Evolutionary conservation across 2,888 invertebrate genomes (phyloP).

Genomic region (Amphipyra berbera): DNA sequence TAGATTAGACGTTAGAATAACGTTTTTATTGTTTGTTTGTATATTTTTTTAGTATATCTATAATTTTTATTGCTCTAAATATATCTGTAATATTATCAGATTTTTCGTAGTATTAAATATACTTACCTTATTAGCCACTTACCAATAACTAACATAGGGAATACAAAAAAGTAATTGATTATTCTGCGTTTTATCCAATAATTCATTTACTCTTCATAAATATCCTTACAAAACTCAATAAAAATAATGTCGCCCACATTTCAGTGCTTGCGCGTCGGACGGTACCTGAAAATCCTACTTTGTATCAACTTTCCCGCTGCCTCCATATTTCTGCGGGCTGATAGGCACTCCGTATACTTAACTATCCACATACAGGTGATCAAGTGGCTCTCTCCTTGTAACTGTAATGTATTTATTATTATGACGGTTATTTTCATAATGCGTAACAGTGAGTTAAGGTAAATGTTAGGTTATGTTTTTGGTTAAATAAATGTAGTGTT

Average conservation of each 20-base stretch:
- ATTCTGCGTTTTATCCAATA: background rate
- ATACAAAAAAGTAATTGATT: background rate
- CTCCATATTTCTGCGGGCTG: slow-evolving; percentile 84
- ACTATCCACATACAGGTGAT: slow-evolving; percentile 75
- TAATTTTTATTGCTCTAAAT: background rate
- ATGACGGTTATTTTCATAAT: slow-evolving; percentile 19
- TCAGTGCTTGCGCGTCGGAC: slow-evolving; percentile 66
- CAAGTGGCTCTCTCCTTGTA: slow-evolving; percentile 62
- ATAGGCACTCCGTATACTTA: slow-evolving; percentile 75
- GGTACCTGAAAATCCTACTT: slow-evolving; percentile 86
- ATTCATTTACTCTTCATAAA: background rate
- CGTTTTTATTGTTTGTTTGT: slow-evolving; percentile 28
- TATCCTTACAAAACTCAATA: background rate
- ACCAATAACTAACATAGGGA: background rate
- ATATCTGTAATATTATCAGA: background rate
- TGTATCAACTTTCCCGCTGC: slow-evolving; percentile 85
- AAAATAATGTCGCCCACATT: slow-evolving; percentile 24
- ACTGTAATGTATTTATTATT: slow-evolving; percentile 39
- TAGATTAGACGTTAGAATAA: slow-evolving; percentile 29
- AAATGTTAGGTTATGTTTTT: slow-evolving; percentile 7
- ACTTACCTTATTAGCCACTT: background rate
- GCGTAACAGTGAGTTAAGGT: slow-evolving; percentile 1
- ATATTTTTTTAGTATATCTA: slow-evolving; percentile 10
- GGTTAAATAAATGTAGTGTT: background rate
- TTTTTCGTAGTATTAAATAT: background rate